These are phyloP conservation scores for Cheilosia vernalis DNA, from an alignment of 2,888 invertebrate genomes.

Conservation along the genomic window DNA sequence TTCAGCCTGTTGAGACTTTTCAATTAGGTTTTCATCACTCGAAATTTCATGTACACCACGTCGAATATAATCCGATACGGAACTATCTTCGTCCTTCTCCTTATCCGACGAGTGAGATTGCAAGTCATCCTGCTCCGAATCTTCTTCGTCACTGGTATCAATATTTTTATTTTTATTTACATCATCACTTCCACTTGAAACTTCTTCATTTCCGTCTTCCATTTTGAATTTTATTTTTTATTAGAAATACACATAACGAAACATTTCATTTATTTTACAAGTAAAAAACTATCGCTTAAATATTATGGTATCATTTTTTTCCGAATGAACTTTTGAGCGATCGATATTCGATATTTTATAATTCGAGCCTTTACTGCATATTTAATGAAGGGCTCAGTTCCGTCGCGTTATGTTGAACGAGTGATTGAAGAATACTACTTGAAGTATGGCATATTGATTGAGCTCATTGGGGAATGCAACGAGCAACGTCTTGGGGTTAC, in stretches of 20 bases:
- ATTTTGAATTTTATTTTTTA: conserved; percentile 18
- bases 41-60: conserved; percentile 30
- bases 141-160: conserved; percentile 63
- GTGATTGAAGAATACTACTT: conserved; percentile 52
- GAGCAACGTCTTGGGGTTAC: conserved; percentile 30
- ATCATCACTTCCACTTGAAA: conserved; percentile 48
- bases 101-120: conserved; percentile 35
- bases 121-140: conserved; percentile 37
- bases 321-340: conserved; percentile 33
- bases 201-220: conserved; percentile 59
- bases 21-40: conserved; percentile 45
- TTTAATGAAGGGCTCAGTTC: conserved; percentile 23
- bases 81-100: conserved; percentile 49
- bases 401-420: conserved; percentile 43
- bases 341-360: conserved; percentile 57
- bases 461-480: conserved; percentile 38
- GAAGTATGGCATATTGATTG: conserved; percentile 50
- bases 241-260: not conserved
- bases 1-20: conserved; percentile 33
- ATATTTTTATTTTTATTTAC: conserved; percentile 46
- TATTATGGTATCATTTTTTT: not conserved
- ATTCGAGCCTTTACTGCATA: conserved; percentile 10
- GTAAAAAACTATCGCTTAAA: not conserved
- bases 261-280: conserved; percentile 4
- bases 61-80: conserved; percentile 41